These are phyloP conservation scores for Lethrus apterus DNA, from an alignment of 1,140 invertebrate genomes.

Conservation along the genomic window DNA sequence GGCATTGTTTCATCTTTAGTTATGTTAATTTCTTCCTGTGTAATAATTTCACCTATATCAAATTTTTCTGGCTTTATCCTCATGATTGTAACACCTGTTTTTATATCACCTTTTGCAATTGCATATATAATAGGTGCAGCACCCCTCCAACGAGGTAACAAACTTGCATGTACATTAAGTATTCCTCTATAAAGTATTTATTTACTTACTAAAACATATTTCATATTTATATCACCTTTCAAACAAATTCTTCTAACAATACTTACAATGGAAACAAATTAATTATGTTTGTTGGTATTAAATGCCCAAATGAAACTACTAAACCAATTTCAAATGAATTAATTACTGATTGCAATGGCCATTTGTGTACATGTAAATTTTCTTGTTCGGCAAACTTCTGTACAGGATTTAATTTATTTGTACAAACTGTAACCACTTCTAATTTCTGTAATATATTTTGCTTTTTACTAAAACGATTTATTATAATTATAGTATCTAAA, in stretches of 20 bases:
- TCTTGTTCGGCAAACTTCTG: constrained; percentile 45
- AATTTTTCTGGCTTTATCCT: constrained; percentile 78
- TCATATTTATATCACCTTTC: neutral
- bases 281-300: constrained; percentile 59
- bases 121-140: constrained; percentile 80
- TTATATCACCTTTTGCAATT: constrained; percentile 72
- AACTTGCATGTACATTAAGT: constrained; percentile 85
- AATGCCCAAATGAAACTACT: constrained; percentile 64
- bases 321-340: constrained; percentile 55
- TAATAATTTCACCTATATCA: constrained; percentile 78
- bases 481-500: neutral
- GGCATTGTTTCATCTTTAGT: constrained; percentile 53
- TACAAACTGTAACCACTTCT: constrained; percentile 54
- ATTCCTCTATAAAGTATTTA: constrained; percentile 63
- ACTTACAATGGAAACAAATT: constrained; percentile 54
- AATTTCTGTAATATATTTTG: constrained; percentile 40
- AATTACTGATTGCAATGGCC: constrained; percentile 45
- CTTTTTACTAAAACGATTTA: constrained; percentile 31
- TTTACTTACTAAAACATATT: constrained; percentile 7
- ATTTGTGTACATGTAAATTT: constrained; percentile 46
- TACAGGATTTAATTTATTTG: constrained; percentile 47
- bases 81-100: constrained; percentile 85
- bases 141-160: constrained; percentile 88
- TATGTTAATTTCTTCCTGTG: constrained; percentile 56
- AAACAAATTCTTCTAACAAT: constrained; percentile 2